Evolutionary conservation across 2,797 vertebrate genomes (phyloP), one percentile per base, ranked within the genome.

Genomic region (Sitta carolinensis): DNA sequence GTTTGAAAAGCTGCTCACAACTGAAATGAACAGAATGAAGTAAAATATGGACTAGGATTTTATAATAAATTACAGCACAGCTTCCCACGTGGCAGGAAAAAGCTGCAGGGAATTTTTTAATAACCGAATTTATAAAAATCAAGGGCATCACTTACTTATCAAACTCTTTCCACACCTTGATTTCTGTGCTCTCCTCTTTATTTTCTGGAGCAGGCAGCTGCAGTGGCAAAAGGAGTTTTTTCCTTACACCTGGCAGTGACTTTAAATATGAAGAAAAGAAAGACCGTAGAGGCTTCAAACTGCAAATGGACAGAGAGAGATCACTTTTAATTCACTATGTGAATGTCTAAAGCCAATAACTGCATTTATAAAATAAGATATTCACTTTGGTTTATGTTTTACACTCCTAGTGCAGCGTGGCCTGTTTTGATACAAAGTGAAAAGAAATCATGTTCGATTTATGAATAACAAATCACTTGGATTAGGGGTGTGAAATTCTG

Each of bases 251-350:
- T 1, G 98, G 98, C 62, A 99, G 90, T 4, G 98, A 98, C 96
- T 98, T 98, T 87, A 99, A 92, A 73, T 98, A 98, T 0, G 99
- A 99, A 68, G 99, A 98, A 96, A 99, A 99, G 97, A 99, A 98
- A 74, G 98, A 99, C 4, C 99, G 98, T 11, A 98, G 97, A 47
- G 97, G 98, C 97, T 99, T 99, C 95, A 98, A 95, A 10, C 99
- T 99, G 98, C 43, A 89, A 75, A 92, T 19, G 66, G 69, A 92
- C 62, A 87, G 62, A 83, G 43, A 78, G 68, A 43, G 51, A 63
- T 70, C 21, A 69, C 9, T 81, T 81, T 58, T 54, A 30, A 40
- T 18, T 78, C 51, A 4, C 43, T 66, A 30, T 90, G 54, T 34
- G 64, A 47, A 10, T 40, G 80, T 23, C 30, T 68, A 85, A 79